Conservation (phyloP, 2,888 invertebrate species). For the Ornithoptera alexandrae region DNA sequence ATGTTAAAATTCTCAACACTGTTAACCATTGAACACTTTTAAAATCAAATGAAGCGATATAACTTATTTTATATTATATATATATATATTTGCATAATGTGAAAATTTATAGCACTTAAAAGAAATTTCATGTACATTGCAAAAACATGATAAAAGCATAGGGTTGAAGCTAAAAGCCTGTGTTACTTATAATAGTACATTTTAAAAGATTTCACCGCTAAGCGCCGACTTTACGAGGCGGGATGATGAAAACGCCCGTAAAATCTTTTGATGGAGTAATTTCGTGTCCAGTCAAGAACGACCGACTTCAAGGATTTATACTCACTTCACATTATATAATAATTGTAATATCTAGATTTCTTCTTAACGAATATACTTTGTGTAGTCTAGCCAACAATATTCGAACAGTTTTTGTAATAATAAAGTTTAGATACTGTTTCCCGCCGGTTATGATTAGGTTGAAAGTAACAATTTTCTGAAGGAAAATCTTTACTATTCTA, state of each 20-base stretch:
- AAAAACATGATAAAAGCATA: conserved; percentile 29
- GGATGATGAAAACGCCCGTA: conserved; percentile 27
- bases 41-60: neutral
- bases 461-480: too few species aligned
- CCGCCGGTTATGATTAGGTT: too few species aligned
- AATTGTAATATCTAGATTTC: neutral
- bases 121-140: conserved; percentile 18
- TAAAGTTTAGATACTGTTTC: too few species aligned
- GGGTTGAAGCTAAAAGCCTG: conserved; percentile 24
- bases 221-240: conserved; percentile 26
- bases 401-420: neutral
- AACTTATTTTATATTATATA: too few species aligned
- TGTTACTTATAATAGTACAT: conserved; percentile 27
- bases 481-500: too few species aligned
- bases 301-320: conserved; percentile 18
- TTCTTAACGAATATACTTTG: neutral
- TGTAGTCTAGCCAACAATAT: too few species aligned
- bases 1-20: neutral
- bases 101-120: conserved; percentile 11
- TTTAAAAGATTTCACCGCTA: conserved; percentile 28
- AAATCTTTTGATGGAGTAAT: conserved; percentile 32
- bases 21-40: neutral
- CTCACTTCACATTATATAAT: neutral
- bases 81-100: conserved; percentile 5
- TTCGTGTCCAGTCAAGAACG: conserved; percentile 27